These are phyloP conservation scores for Philotrypesis tridentata DNA, from an alignment of 1,140 invertebrate genomes.

Conservation along the genomic window DNA sequence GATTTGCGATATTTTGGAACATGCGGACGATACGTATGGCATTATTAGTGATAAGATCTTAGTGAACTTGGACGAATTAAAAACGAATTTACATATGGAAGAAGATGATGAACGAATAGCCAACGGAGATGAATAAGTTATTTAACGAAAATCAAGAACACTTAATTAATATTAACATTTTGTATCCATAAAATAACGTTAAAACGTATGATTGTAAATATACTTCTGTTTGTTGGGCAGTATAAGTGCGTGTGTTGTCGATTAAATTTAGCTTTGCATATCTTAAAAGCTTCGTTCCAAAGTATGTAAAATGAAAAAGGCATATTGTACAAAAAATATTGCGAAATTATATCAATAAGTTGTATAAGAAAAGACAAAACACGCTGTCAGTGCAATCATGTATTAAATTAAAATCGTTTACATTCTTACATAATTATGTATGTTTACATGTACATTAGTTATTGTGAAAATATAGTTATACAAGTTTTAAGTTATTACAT, in stretches of 20 bases:
- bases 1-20: constrained; percentile 88
- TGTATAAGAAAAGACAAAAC: constrained; percentile 13
- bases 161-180: constrained; percentile 27
- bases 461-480: constrained; percentile 20
- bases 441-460: not conserved
- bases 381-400: not conserved
- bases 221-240: constrained; percentile 28
- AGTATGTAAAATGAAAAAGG: constrained; percentile 1
- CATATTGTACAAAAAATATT: constrained; percentile 12
- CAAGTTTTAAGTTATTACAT: constrained; percentile 35
- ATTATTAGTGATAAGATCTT: constrained; percentile 70
- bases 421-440: not conserved
- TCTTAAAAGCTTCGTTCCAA: constrained; percentile 23
- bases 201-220: constrained; percentile 38
- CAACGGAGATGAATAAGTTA: constrained; percentile 63
- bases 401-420: constrained; percentile 19
- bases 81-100: constrained; percentile 57
- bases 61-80: constrained; percentile 72
- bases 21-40: constrained; percentile 82
- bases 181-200: constrained; percentile 37
- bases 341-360: constrained; percentile 35
- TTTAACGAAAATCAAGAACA: constrained; percentile 1
- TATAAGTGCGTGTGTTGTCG: constrained; percentile 19
- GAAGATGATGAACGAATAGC: constrained; percentile 66
- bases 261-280: constrained; percentile 28